Evolutionary conservation across 30 jellyfish, hydroid and myxozoan genomes (phyloP).

Genomic region (Aurelia aurita complex sp. Pacific): DNA sequence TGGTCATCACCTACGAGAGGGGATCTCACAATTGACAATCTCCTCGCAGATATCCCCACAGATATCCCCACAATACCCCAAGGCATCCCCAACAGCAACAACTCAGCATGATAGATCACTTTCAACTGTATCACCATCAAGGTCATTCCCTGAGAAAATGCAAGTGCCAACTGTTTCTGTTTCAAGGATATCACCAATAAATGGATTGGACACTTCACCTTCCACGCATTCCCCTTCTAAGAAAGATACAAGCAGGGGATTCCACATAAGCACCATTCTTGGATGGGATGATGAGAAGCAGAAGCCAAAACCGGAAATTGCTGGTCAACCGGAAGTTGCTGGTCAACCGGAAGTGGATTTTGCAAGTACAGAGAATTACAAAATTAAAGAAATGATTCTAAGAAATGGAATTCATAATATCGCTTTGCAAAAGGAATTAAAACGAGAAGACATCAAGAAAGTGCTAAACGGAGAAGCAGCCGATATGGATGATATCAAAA

Average conservation of each 20-base stretch:
- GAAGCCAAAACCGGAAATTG: neutral
- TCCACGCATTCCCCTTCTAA: slow-evolving; percentile 38
- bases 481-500: slow-evolving; percentile 65
- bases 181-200: slow-evolving; percentile 29
- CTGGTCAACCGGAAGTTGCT: slow-evolving; percentile 36
- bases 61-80: neutral
- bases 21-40: neutral
- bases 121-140: neutral
- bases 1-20: neutral
- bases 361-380: neutral
- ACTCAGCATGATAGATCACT: neutral
- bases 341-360: slow-evolving; percentile 15
- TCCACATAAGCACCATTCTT: slow-evolving; percentile 72
- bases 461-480: neutral
- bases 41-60: neutral
- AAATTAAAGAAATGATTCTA: neutral
- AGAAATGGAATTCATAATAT: neutral
- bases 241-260: slow-evolving; percentile 48
- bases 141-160: slow-evolving; percentile 11
- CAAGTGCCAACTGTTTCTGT: neutral
- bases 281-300: slow-evolving; percentile 66
- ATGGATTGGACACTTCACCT: slow-evolving; percentile 20
- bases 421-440: neutral
- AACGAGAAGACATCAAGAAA: neutral
- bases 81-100: neutral